phyloP scores from a whole-genome alignment of 2,888 invertebrate species.

The Drosophila paranaensis region DNA sequence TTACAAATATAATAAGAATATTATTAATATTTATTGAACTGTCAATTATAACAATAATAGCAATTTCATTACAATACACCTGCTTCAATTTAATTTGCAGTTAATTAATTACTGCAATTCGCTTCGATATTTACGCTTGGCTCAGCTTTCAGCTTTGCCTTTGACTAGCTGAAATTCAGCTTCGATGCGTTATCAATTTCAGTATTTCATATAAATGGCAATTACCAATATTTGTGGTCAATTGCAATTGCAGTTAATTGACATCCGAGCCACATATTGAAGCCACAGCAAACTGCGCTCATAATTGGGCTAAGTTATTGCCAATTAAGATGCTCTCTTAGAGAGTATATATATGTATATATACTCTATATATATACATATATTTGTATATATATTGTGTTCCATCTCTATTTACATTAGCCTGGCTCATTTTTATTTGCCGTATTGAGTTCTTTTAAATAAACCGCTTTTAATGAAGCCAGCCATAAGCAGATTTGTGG shows the following conservation, averaged over 20 bases:
- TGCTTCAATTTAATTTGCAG: not conserved
- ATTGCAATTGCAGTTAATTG: conserved; percentile 1
- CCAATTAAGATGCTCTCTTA: conserved; percentile 25
- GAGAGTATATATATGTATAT: not conserved
- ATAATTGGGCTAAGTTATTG: conserved; percentile 45
- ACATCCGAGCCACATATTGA: not conserved
- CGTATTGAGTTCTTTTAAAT: conserved; percentile 64
- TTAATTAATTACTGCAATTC: not conserved
- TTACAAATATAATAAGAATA: not conserved
- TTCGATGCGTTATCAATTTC: not conserved
- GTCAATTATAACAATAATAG: not conserved
- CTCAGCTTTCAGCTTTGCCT: not conserved
- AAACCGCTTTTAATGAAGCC: conserved; percentile 80
- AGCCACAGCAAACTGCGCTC: conserved; percentile 16
- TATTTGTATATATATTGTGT: not conserved
- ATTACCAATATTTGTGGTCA: conserved; percentile 17
- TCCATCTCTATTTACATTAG: conserved; percentile 40
- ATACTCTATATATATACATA: not conserved
- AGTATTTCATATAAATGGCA: not conserved
- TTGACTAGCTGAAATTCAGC: not conserved
- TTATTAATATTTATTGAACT: no score
- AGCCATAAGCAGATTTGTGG: conserved; percentile 82
- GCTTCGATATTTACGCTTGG: not conserved
- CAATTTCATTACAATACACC: not conserved
- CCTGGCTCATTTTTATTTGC: conserved; percentile 12